Evolutionary conservation across 2,888 invertebrate species (phyloP).

Genomic region (Drosophila fungiperda): DNA sequence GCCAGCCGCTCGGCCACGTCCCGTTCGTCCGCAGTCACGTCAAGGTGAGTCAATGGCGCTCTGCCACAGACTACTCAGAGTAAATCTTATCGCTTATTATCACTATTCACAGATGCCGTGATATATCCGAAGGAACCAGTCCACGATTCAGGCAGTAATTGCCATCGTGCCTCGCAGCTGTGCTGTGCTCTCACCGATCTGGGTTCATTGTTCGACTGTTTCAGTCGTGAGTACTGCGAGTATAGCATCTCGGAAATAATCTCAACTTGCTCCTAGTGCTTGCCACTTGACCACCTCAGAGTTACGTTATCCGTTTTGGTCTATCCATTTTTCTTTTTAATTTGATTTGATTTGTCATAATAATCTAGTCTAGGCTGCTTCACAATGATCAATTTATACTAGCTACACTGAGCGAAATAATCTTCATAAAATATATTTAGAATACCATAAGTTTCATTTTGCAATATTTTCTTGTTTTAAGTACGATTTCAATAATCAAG

Average conservation of each 20-base stretch:
- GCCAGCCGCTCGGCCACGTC: not conserved
- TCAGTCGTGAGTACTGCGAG: constrained; percentile 88
- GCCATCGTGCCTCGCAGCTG: constrained; percentile 90
- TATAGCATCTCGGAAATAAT: constrained; percentile 51
- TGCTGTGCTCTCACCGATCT: constrained; percentile 87
- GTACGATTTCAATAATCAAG: not conserved
- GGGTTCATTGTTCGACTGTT: constrained; percentile 87
- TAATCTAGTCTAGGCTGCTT: constrained; percentile 25
- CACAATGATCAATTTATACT: not conserved
- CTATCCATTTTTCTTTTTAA: not conserved
- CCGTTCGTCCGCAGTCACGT: constrained; percentile 2
- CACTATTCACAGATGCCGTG: constrained; percentile 42
- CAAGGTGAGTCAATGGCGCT: constrained; percentile 43
- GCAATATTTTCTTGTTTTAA: not conserved
- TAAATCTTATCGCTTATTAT: constrained; percentile 1
- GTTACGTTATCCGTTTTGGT: not conserved
- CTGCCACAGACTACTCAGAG: not conserved
- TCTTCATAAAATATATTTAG: not conserved
- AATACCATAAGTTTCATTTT: not conserved
- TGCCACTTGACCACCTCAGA: not conserved
- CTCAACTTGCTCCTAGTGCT: constrained; percentile 51
- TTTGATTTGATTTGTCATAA: constrained; percentile 4
- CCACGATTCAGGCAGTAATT: constrained; percentile 82
- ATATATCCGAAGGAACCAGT: constrained; percentile 47
- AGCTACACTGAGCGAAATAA: not conserved